These are phyloP conservation scores for Pteromalus puparum DNA, from an alignment of 1,140 invertebrate genomes.

Conservation along the genomic window DNA sequence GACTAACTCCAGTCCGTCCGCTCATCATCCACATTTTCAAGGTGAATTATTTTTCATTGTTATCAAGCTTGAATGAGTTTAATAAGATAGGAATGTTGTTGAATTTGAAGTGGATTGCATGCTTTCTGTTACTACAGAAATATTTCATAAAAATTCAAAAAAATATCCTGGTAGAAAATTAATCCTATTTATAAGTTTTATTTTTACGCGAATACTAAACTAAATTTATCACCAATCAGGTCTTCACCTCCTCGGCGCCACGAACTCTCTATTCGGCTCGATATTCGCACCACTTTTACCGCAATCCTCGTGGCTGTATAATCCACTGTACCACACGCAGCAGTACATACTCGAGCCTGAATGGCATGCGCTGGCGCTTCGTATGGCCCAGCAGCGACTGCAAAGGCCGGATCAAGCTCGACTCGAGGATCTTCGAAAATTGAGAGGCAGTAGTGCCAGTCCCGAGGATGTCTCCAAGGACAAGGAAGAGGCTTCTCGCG, in stretches of 20 bases:
- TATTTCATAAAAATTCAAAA: too few species aligned
- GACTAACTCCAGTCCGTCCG: slow-evolving; percentile 68
- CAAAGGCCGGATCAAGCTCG: slow-evolving; percentile 66
- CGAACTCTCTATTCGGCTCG: slow-evolving; percentile 71
- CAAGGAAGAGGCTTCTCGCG: slow-evolving; percentile 62
- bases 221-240: slow-evolving; percentile 57
- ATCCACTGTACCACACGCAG: slow-evolving; percentile 70
- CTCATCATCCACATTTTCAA: slow-evolving; percentile 72
- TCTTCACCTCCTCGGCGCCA: slow-evolving; percentile 71
- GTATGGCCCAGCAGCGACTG: slow-evolving; percentile 72
- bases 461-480: slow-evolving; percentile 64
- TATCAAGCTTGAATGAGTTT: too few species aligned
- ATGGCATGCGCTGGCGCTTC: slow-evolving; percentile 71
- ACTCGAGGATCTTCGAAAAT: slow-evolving; percentile 69
- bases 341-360: slow-evolving; percentile 72
- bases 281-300: slow-evolving; percentile 72
- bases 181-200: background rate
- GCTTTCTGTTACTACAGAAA: too few species aligned
- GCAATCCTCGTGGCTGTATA: slow-evolving; percentile 72
- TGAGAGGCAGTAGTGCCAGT: slow-evolving; percentile 63
- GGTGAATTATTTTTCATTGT: slow-evolving; percentile 55
- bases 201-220: background rate
- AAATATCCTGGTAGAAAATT: too few species aligned
- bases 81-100: too few species aligned
- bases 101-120: too few species aligned